Conservation (phyloP, 2,113 vertebrate genomes). For the Xyliphius kryptos region DNA sequence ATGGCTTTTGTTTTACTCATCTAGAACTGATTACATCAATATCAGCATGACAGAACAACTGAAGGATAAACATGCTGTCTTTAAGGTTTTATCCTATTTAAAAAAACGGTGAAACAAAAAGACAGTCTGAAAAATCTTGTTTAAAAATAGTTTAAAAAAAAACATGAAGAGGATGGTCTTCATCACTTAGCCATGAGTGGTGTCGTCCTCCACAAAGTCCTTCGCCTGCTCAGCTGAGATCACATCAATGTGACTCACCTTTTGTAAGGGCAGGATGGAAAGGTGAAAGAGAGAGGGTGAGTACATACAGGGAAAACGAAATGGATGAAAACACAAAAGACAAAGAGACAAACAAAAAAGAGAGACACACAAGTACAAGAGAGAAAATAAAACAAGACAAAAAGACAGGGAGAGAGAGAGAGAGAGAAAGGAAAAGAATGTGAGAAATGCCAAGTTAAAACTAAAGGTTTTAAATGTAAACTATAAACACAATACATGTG, state of each 20-base stretch:
- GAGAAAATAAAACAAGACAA: background rate
- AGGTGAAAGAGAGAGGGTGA: too few relatives aligned
- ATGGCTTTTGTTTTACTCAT: too few relatives aligned
- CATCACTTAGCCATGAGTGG: constrained; percentile 82
- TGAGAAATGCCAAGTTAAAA: too few relatives aligned
- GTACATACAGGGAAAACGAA: too few relatives aligned
- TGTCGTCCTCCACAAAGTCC: constrained; percentile 99
- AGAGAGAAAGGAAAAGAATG: background rate
- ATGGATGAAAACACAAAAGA: too few relatives aligned
- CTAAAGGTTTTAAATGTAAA: too few relatives aligned
- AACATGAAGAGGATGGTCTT: constrained; percentile 14
- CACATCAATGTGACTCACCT: constrained; percentile 99
- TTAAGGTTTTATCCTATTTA: constrained; percentile 21
- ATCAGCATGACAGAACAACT: too few relatives aligned
- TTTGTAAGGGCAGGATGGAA: too few relatives aligned
- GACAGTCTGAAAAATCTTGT: background rate
- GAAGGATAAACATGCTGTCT: constrained; percentile 30
- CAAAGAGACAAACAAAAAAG: too few relatives aligned
- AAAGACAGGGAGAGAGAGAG: background rate
- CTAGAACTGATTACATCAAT: too few relatives aligned
- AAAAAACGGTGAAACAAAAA: background rate
- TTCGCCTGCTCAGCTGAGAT: constrained; percentile 98
- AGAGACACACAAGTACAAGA: background rate
- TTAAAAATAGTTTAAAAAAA: background rate
- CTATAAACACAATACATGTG: too few relatives aligned